Base-by-base conservation (phyloP, 2,888 invertebrate genomes). In the Stenurella melanura region DNA sequence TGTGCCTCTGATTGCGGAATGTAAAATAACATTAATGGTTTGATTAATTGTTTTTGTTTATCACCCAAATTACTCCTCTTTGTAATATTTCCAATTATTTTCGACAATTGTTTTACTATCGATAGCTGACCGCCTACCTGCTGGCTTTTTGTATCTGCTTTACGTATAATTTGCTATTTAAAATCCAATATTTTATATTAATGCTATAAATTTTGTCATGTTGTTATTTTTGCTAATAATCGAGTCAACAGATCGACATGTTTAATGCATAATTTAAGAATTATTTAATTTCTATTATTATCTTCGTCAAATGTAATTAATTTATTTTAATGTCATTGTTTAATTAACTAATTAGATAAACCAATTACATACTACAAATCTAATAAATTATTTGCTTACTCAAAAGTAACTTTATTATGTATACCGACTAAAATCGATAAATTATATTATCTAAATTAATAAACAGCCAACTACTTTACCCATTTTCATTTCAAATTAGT, bases 11-110 rank as follows among this genome's bases (percentile, higher is more conserved):
- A 87, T 88, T 87, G 87, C 85, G 87, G 86, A 86, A 86, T 85
- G 86, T 84, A 83, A 87, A 88, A 88, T 88, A 88, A 87, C 87
- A 87, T 86, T 87, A 88, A 86, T 86, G 87, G 87, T 87, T 88
- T 89, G 89, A 89, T 89, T 88, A 89, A 89, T 89, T 88, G 88
- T 87, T 88, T 88, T 89, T 88, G 88, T 88, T 88, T 87, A 88
- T 88, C 86, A 83, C 82, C 85, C 85, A 87, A 88, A 88, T 88
- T 88, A 87, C 86, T 86, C 85, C 86, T 86, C 86, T 87, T 87
- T 88, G 87, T 87, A 85, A 86, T 86, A 86, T 87, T 86, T 84
- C 83, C 83, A 86, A 87, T 87, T 87, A 86, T 87, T 87, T 86
- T 86, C 86, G 82, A 84, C 86, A 84, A 85, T 85, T 83, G 84